phyloP scores from a whole-genome alignment of 2,113 vertebrate genomes.

The Neotoma lepida region DNA sequence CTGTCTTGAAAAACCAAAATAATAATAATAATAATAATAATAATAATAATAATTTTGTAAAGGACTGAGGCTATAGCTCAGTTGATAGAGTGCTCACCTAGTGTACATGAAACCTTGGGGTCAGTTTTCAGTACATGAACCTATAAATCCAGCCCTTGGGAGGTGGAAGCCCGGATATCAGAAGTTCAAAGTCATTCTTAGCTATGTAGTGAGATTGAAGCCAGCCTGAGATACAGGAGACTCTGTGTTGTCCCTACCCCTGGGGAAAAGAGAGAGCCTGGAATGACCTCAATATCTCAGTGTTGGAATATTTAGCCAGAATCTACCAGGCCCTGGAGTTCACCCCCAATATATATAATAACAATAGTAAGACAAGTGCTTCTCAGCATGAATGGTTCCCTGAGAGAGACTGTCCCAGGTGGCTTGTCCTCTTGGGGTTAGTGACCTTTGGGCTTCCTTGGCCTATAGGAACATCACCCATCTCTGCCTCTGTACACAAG shows the following conservation, averaged over 20 bases:
- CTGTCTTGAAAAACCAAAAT: not conserved
- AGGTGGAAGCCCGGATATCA: not conserved
- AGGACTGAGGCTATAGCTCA: not conserved
- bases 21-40: not conserved
- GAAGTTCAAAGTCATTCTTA: not conserved
- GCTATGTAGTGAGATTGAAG: not conserved
- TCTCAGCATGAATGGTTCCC: accelerated
- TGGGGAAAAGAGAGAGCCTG: not conserved
- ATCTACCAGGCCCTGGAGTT: not conserved
- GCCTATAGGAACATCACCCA: not conserved
- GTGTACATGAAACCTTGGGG: not conserved
- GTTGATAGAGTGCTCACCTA: not conserved
- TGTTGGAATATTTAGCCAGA: not conserved
- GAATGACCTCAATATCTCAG: not conserved
- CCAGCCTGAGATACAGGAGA: not conserved
- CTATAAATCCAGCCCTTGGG: not conserved
- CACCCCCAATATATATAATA: not conserved
- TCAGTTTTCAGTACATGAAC: not conserved
- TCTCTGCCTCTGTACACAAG: accelerated
- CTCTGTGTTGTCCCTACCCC: not conserved
- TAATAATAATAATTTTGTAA: not conserved
- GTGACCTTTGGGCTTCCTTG: not conserved
- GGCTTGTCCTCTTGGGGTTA: not conserved
- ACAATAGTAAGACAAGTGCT: not conserved
- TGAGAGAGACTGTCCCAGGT: not conserved